Evolutionary conservation across 1,140 invertebrate species (phyloP), one percentile per base, ranked within the genome.

Genomic region (Papilio polyxenes): DNA sequence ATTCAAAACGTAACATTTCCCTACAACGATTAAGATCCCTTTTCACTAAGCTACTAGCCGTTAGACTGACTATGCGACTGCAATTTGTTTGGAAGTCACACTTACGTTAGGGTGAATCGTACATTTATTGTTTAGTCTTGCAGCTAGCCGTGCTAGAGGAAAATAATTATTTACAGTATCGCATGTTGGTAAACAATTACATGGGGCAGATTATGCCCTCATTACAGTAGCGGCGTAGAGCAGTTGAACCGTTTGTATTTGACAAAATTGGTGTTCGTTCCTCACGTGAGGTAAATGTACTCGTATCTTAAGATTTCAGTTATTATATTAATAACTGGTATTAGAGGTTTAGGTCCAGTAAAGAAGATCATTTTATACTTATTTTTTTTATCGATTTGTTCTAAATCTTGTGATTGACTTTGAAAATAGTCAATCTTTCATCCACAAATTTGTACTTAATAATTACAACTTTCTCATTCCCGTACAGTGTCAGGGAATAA

Each of bases 181-280:
- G 85, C 87, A 88, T 88, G 87, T 85, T 80, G 80, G 78, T 80
- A 81, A 83, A 85, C 87, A 86, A 88, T 86, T 88, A 88, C 85
- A 51, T 20, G 10, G 20, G 75, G 80, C 83, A 80, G 84, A 86
- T 85, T 85, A 85, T 88, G 83, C 59, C 40, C 81, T 86, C 79
- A 88, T 86, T 86, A 85, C 81, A 51, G 79, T 72, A 74, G 81
- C 79, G 69, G 81, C 59, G n/a, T 48, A 23, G 49, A 83, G 53
- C 81, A 74, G 48, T 74, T 69, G 81, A 80, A 75, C 65, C 82
- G 74, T 82, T 81, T 82, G 86, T 79, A 85, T 84, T 86, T 86
- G 82, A 84, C 83, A 83, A 87, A 87, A 87, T 85, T 84, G 65
- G 85, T 84, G 76, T 75, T 76, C 81, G 83, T 77, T 59, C 53